Conservation (phyloP, 2,888 invertebrate genomes). For the Mythimna pallens region DNA sequence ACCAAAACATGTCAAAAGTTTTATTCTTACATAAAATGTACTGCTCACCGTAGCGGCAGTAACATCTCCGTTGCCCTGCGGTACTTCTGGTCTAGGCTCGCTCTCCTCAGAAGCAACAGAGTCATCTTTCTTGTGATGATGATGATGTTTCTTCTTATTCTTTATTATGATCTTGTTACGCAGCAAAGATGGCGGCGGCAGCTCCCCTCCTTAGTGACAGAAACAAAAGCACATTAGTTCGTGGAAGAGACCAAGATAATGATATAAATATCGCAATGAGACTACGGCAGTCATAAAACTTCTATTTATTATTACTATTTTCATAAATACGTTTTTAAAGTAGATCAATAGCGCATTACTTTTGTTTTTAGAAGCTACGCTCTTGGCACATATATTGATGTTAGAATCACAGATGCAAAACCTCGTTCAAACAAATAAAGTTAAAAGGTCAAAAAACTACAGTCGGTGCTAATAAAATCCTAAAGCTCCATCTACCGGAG, state of each 20-base stretch:
- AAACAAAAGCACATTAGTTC: neutral
- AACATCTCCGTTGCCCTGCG: constrained; percentile 87
- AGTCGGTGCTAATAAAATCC: constrained; percentile 38
- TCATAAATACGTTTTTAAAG: constrained; percentile 22
- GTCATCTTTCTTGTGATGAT: constrained; percentile 93
- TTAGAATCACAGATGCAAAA: constrained; percentile 45
- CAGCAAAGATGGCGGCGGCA: constrained; percentile 96
- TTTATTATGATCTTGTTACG: constrained; percentile 98
- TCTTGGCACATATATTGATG: constrained; percentile 44
- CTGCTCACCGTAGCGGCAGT: constrained; percentile 75
- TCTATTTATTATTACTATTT: constrained; percentile 11
- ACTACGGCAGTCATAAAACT: constrained; percentile 31
- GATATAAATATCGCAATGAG: constrained; percentile 4
- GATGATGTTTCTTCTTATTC: constrained; percentile 98
- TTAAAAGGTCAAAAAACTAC: constrained; percentile 40
- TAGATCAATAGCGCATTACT: constrained; percentile 38
- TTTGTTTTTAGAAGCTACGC: constrained; percentile 16
- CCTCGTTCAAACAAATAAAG: constrained; percentile 41
- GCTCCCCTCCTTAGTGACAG: constrained; percentile 91
- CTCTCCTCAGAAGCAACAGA: constrained; percentile 82
- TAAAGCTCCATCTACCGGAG: constrained; percentile 36
- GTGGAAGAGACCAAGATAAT: neutral
- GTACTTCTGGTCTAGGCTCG: constrained; percentile 72
- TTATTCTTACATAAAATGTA: constrained; percentile 7
- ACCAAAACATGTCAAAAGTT: neutral